A percentile compares a stretch with the other conserved stretches of the same genome.
Evolutionary conservation across 2,888 invertebrate genomes (phyloP).

Genomic region (Acrobeloides nanus): DNA sequence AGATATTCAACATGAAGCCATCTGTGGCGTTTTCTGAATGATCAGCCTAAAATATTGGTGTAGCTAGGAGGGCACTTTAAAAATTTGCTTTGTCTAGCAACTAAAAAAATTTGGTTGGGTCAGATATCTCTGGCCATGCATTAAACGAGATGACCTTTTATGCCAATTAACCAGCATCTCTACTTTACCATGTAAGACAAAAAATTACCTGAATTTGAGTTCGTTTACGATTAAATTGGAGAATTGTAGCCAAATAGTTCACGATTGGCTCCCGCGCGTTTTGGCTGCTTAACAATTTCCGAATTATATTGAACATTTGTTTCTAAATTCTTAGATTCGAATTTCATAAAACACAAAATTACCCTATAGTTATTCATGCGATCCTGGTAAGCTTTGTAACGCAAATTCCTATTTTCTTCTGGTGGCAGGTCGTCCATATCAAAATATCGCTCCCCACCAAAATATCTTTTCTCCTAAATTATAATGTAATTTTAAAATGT

Average conservation of each 20-base stretch:
- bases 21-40: conserved; percentile 80
- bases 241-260: conserved; percentile 69
- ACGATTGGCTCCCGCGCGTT: conserved; percentile 73
- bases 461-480: too few species aligned
- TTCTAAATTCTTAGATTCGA: too few species aligned
- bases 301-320: conserved; percentile 73
- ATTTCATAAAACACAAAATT: too few species aligned
- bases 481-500: conserved; percentile 5
- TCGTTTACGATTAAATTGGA: conserved; percentile 64
- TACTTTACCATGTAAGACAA: too few species aligned
- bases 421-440: too few species aligned
- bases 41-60: conserved; percentile 64
- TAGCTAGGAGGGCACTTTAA: too few species aligned
- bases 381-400: too few species aligned
- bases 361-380: too few species aligned
- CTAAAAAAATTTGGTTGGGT: not conserved
- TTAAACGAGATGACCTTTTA: not conserved
- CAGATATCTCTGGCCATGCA: not conserved
- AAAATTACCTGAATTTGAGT: conserved; percentile 69
- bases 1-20: conserved; percentile 87
- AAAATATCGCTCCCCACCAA: too few species aligned
- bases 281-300: conserved; percentile 73
- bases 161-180: not conserved
- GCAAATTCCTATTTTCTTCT: too few species aligned
- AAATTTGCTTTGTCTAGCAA: not conserved